These are phyloP conservation scores for Bombus impatiens DNA, from an alignment of 1,140 invertebrate species.

Conservation along the genomic window DNA sequence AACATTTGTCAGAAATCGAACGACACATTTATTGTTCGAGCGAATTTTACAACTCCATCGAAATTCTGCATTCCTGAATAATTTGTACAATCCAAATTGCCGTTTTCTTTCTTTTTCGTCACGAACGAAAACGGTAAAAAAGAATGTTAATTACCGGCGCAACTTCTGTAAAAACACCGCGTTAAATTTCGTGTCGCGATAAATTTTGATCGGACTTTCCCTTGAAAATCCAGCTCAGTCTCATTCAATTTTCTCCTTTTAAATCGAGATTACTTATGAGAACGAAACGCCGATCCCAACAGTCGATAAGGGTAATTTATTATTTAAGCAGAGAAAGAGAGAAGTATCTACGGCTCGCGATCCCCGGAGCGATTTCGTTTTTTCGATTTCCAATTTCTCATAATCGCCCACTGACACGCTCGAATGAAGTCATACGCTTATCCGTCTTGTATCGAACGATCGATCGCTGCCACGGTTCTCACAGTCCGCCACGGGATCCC, in stretches of 20 bases:
- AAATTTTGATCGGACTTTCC: constrained; percentile 13
- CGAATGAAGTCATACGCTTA: constrained; percentile 68
- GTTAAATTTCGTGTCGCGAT: not conserved
- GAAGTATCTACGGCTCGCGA: constrained; percentile 16
- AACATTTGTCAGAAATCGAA: constrained; percentile 49
- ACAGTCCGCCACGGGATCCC: constrained; percentile 55
- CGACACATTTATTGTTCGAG: not conserved
- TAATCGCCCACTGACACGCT: constrained; percentile 65
- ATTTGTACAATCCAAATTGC: not conserved
- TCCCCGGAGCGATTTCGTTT: constrained; percentile 57
- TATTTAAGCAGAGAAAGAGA: constrained; percentile 30
- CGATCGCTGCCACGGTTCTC: constrained; percentile 59
- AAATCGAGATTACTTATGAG: constrained; percentile 20
- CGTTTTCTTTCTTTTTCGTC: not conserved
- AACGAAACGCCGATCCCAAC: constrained; percentile 14
- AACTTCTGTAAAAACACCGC: not conserved
- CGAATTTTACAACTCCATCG: constrained; percentile 21
- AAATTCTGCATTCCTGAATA: constrained; percentile 14
- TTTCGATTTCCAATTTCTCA: constrained; percentile 59
- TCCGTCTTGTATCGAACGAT: constrained; percentile 55
- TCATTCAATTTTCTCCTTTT: constrained; percentile 25
- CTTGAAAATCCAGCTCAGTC: constrained; percentile 1
- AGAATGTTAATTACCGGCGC: not conserved
- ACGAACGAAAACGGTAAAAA: not conserved
- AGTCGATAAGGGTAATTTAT: constrained; percentile 39